Evolutionary conservation across 2,888 invertebrate genomes (phyloP).

Genomic region (Chloroclystis v-ata): DNA sequence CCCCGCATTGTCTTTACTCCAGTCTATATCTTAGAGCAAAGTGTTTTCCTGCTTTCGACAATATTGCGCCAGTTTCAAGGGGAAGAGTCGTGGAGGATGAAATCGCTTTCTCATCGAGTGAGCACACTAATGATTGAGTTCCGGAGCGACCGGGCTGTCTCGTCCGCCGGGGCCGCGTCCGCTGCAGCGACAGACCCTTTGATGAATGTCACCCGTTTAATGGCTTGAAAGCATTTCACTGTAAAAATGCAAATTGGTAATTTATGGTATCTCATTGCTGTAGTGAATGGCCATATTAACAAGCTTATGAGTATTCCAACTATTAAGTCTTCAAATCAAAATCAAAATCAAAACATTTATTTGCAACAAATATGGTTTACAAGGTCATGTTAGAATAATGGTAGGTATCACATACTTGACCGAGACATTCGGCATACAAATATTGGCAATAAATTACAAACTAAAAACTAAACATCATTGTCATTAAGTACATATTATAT

Average conservation of each 20-base stretch:
- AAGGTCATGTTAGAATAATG: no score
- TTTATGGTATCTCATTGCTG: not conserved
- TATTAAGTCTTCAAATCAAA: no score
- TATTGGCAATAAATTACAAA: no score
- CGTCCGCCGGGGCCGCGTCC: constrained; percentile 35
- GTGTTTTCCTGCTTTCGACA: constrained; percentile 75
- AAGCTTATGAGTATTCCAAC: no score
- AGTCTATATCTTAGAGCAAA: constrained; percentile 62
- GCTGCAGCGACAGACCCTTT: constrained; percentile 51
- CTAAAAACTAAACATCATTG: no score
- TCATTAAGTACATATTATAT: no score
- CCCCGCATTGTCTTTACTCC: constrained; percentile 65
- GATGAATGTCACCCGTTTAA: constrained; percentile 57
- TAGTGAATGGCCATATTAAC: not conserved
- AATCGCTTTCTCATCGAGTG: constrained; percentile 76
- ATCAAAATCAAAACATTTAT: no score
- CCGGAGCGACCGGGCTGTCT: constrained; percentile 52
- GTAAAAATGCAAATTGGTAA: constrained; percentile 39
- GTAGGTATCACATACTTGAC: no score
- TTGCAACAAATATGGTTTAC: no score
- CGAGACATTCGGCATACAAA: no score
- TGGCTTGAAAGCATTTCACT: constrained; percentile 67
- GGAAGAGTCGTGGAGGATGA: constrained; percentile 63
- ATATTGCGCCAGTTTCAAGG: constrained; percentile 74
- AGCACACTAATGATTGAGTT: constrained; percentile 77